phyloP scores from a whole-genome alignment of 2,113 vertebrate genomes.

The Ptychochromis oligacanthus region DNA sequence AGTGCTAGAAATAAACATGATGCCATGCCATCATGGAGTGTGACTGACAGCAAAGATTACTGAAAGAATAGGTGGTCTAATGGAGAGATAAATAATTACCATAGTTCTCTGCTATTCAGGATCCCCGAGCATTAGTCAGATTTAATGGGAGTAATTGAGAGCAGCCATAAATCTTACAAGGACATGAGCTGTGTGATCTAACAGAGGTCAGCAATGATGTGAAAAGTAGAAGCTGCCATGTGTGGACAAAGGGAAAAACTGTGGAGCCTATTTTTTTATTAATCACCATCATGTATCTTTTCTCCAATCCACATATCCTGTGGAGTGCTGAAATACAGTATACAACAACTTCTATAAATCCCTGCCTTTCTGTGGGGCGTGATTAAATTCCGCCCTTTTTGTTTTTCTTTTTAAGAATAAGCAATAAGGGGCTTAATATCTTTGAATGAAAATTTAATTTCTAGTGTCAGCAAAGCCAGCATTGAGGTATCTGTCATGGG shows the following conservation, averaged over 20 bases:
- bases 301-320: background rate
- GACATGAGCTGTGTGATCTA: background rate
- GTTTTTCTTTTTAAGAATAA: conserved; percentile 48
- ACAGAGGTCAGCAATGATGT: background rate
- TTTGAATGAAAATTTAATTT: conserved; percentile 48
- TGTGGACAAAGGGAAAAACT: background rate
- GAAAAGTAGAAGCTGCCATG: background rate
- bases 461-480: conserved; percentile 40
- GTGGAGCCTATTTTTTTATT: background rate
- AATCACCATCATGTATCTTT: background rate
- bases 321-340: background rate
- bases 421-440: conserved; percentile 35
- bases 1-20: background rate
- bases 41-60: conserved; percentile 14
- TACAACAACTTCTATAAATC: conserved; percentile 6
- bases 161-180: conserved; percentile 20
- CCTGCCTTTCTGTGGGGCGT: conserved; percentile 23
- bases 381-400: conserved; percentile 50
- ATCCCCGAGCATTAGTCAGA: conserved; percentile 14
- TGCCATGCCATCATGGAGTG: background rate
- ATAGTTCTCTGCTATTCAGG: conserved; percentile 5
- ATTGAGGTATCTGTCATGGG: conserved; percentile 41
- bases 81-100: conserved; percentile 23
- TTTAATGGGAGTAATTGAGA: conserved; percentile 19
- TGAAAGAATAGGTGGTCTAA: conserved; percentile 13